These are phyloP conservation scores for Nemapogon koenigi DNA, from an alignment of 2,888 invertebrate species.

Conservation along the genomic window DNA sequence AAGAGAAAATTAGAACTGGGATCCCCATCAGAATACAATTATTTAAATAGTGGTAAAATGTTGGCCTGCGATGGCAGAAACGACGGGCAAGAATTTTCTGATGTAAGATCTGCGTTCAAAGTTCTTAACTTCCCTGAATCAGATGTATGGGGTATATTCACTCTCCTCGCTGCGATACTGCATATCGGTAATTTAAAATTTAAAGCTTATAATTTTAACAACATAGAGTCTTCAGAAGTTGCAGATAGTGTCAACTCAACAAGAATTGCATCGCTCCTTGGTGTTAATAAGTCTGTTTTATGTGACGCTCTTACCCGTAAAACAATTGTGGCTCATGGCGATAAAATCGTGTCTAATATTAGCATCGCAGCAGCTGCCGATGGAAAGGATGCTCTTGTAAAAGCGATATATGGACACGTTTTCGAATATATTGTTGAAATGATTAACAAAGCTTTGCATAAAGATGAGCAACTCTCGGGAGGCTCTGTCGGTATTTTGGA, in stretches of 20 bases:
- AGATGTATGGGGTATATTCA: conserved; percentile 86
- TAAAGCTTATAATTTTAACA: conserved; percentile 74
- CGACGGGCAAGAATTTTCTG: conserved; percentile 85
- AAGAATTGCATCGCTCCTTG: conserved; percentile 74
- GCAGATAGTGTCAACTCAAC: conserved; percentile 72
- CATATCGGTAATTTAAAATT: conserved; percentile 93
- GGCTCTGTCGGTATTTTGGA: conserved; percentile 91
- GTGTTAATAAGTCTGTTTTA: conserved; percentile 73
- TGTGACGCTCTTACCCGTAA: conserved; percentile 83
- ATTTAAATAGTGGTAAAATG: conserved; percentile 81
- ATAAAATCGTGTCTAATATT: conserved; percentile 78
- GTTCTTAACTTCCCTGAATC: conserved; percentile 85
- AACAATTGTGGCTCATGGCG: conserved; percentile 85
- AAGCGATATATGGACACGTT: conserved; percentile 90
- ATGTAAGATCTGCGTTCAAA: conserved; percentile 91
- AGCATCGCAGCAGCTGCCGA: conserved; percentile 80
- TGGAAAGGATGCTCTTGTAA: conserved; percentile 91
- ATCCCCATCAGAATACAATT: conserved; percentile 77
- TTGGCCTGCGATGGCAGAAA: conserved; percentile 81
- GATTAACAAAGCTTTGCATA: conserved; percentile 85
- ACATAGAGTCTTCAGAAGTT: conserved; percentile 89
- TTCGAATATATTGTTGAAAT: conserved; percentile 90
- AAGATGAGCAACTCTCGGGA: conserved; percentile 64
- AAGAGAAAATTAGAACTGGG: conserved; percentile 78
- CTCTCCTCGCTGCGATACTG: conserved; percentile 84